phyloP scores from a whole-genome alignment of 2,113 vertebrate genomes.

The Nyctereutes procyonoides region DNA sequence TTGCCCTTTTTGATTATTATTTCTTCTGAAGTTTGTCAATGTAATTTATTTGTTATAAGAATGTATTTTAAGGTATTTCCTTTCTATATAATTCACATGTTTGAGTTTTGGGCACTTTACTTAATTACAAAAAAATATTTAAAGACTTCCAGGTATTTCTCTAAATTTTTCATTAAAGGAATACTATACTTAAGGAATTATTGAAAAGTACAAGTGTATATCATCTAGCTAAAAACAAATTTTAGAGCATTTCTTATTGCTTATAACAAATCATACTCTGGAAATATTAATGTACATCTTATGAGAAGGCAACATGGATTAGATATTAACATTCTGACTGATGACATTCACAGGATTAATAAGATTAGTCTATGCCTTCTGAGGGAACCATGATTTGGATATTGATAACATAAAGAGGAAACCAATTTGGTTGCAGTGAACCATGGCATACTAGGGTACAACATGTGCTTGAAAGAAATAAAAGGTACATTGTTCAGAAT shows the following conservation, averaged over 20 bases:
- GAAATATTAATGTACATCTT: slow-evolving; percentile 11
- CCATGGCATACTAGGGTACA: slow-evolving; percentile 65
- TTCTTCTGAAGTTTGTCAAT: background rate
- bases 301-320: background rate
- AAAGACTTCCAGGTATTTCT: background rate
- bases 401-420: slow-evolving; percentile 74
- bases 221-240: background rate
- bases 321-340: slow-evolving; percentile 56
- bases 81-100: background rate
- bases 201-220: background rate
- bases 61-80: slow-evolving; percentile 11
- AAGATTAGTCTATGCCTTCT: slow-evolving; percentile 63
- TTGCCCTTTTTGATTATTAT: background rate
- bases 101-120: slow-evolving; percentile 35
- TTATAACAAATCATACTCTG: slow-evolving; percentile 21
- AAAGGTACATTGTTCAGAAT: slow-evolving; percentile 66
- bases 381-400: slow-evolving; percentile 68
- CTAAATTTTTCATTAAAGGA: background rate
- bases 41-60: background rate
- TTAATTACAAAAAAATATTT: slow-evolving; percentile 1
- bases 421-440: slow-evolving; percentile 80
- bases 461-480: slow-evolving; percentile 69
- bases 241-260: slow-evolving; percentile 40
- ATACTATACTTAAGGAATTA: background rate
- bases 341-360: slow-evolving; percentile 74